A percentile compares a stretch with the other conserved stretches of the same genome.
Evolutionary conservation across 2,888 invertebrate genomes (phyloP).

Genomic region (Parthenolecanium corni): DNA sequence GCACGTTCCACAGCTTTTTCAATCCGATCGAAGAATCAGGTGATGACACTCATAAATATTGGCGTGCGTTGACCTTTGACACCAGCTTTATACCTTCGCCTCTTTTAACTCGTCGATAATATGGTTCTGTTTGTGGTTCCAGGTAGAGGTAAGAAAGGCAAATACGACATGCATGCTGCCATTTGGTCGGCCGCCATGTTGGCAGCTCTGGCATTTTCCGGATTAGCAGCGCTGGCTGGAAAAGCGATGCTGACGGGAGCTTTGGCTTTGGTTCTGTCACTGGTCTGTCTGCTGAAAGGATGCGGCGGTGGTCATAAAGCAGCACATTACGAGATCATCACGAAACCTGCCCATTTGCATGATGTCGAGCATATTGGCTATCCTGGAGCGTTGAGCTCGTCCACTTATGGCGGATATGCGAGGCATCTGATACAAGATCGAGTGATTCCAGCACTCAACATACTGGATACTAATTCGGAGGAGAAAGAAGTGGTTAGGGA

Average conservation of each 20-base stretch:
- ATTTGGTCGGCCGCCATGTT: constrained; percentile 48
- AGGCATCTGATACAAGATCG: constrained; percentile 29
- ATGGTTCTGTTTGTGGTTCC: constrained; percentile 8
- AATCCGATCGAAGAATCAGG: constrained; percentile 14
- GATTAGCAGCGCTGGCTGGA: constrained; percentile 66
- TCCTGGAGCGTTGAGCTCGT: constrained; percentile 29
- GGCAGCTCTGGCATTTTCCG: constrained; percentile 69
- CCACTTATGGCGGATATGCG: constrained; percentile 31
- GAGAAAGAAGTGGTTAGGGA: constrained; percentile 11
- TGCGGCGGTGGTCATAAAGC: constrained; percentile 31
- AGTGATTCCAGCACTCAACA: constrained; percentile 6
- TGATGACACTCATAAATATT: background rate
- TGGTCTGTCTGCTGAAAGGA: constrained; percentile 42
- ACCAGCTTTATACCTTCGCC: no score
- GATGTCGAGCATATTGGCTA: constrained; percentile 25
- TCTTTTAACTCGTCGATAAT: background rate
- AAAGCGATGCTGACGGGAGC: constrained; percentile 76
- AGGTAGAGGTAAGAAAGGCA: constrained; percentile 29
- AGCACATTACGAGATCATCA: constrained; percentile 34
- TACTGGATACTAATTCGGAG: constrained; percentile 8
- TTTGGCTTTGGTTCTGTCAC: constrained; percentile 66
- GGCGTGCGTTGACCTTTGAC: no score
- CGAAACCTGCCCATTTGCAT: constrained; percentile 32
- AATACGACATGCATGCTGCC: constrained; percentile 31
- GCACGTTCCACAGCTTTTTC: background rate